These are phyloP conservation scores for Oreochromis tanganicae DNA, from an alignment of 2,113 vertebrate genomes.

Conservation along the genomic window DNA sequence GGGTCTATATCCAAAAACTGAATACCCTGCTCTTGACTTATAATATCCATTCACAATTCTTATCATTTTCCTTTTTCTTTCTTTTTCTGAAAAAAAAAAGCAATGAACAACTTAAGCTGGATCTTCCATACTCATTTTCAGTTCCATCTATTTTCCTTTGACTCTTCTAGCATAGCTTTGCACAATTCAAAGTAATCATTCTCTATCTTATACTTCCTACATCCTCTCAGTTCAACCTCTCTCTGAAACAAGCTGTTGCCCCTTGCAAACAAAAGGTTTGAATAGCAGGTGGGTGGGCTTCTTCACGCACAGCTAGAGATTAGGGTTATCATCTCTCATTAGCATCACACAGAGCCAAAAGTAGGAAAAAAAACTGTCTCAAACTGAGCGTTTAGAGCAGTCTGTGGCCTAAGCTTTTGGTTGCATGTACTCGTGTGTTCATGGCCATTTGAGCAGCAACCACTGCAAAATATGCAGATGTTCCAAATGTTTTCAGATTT, in stretches of 20 bases:
- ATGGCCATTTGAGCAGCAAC: neutral
- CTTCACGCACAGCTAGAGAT: neutral
- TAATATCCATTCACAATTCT: accelerated
- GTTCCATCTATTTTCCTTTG: neutral
- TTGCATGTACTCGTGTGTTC: accelerated
- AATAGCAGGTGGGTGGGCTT: neutral
- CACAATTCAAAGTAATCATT: neutral
- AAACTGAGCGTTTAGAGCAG: neutral
- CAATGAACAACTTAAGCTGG: accelerated
- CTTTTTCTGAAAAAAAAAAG: neutral
- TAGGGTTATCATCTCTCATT: neutral
- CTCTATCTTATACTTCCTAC: neutral
- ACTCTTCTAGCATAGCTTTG: neutral
- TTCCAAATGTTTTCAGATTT: neutral
- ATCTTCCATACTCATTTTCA: neutral
- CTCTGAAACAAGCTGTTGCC: neutral
- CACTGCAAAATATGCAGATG: neutral
- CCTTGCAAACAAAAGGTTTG: neutral
- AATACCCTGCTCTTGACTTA: neutral
- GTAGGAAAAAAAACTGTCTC: neutral
- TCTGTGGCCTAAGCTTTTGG: neutral
- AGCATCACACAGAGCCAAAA: neutral
- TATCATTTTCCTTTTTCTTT: neutral
- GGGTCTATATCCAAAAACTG: accelerated
- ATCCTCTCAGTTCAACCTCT: neutral